Percentiles rank a stretch among this genome's conserved stretches.
Conservation (phyloP, 2,888 invertebrate species). For the Hypselothyrea guttata region DNA sequence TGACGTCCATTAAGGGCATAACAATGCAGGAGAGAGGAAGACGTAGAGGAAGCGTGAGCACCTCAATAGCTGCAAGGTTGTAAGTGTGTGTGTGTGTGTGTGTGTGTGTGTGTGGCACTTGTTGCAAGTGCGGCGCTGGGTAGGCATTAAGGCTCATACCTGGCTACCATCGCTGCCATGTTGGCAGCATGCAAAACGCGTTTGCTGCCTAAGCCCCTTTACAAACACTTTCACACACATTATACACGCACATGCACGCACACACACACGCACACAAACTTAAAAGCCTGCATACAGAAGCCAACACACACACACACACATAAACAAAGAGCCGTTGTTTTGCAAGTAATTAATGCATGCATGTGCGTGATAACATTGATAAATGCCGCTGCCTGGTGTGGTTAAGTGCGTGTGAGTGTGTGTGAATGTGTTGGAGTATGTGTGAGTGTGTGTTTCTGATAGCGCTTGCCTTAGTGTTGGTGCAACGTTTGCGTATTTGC, state of each 20-base stretch:
- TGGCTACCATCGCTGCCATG: neutral
- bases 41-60: neutral
- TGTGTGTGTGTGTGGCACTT: constrained; percentile 33
- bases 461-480: constrained; percentile 7
- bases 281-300: too few relatives aligned
- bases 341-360: constrained; percentile 45
- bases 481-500: constrained; percentile 29
- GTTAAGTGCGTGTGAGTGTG: neutral
- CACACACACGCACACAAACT: constrained; percentile 1
- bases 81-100: constrained; percentile 1
- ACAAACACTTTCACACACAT: constrained; percentile 23
- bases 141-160: constrained; percentile 45
- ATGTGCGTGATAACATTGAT: constrained; percentile 37
- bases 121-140: constrained; percentile 45
- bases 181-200: neutral
- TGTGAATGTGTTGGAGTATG: neutral
- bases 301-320: constrained; percentile 3
- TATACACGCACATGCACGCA: constrained; percentile 2
- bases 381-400: neutral
- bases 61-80: constrained; percentile 35
- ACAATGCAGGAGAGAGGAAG: neutral
- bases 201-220: constrained; percentile 6
- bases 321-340: constrained; percentile 17
- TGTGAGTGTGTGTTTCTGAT: neutral
- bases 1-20: constrained; percentile 34